phyloP scores from a whole-genome alignment of 2,113 vertebrate genomes.

The Murina feae region DNA sequence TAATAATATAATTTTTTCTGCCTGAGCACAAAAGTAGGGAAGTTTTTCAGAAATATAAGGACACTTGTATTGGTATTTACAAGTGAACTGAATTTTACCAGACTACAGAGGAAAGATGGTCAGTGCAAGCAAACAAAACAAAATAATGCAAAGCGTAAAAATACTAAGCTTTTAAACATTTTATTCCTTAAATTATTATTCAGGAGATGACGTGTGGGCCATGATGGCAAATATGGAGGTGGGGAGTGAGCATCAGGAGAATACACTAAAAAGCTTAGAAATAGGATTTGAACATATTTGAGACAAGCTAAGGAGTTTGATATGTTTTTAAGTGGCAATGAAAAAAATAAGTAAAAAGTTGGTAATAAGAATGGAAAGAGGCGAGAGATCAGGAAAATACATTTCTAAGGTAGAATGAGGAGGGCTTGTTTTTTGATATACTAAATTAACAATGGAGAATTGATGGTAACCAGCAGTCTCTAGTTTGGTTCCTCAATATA shows the following conservation, averaged over 20 bases:
- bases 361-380: background rate
- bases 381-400: background rate
- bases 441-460: background rate
- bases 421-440: background rate
- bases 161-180: background rate
- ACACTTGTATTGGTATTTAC: background rate
- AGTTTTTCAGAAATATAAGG: background rate
- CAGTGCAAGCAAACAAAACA: background rate
- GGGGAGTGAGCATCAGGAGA: background rate
- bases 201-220: background rate
- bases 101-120: background rate
- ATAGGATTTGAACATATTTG: background rate
- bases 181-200: conserved; percentile 11
- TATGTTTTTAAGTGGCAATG: background rate
- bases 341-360: conserved; percentile 18
- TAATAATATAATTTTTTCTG: background rate
- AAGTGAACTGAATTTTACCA: background rate
- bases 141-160: conserved; percentile 19
- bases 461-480: background rate
- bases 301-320: background rate
- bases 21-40: background rate
- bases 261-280: background rate
- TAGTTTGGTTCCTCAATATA: background rate
- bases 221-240: background rate
- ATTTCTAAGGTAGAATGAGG: background rate